phyloP scores from a whole-genome alignment of 2,797 vertebrate genomes.

The Hephaestus fuliginosus region DNA sequence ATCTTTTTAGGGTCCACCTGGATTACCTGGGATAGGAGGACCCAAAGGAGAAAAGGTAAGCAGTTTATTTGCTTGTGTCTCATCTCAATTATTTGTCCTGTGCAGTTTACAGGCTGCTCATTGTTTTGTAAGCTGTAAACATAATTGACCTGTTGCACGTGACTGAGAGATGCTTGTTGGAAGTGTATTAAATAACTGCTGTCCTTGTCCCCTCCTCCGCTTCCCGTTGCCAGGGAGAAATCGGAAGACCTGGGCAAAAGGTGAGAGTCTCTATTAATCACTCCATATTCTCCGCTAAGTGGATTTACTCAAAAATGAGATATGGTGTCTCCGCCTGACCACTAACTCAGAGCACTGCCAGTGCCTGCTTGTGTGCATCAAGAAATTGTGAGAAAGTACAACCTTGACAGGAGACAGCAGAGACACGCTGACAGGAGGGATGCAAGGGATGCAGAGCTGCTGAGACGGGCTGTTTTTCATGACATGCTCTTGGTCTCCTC shows the following conservation, averaged over 20 bases:
- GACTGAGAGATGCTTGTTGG: conserved; percentile 56
- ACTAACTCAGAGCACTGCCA: conserved; percentile 54
- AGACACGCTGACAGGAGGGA: conserved; percentile 45
- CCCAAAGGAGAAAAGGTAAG: conserved; percentile 97
- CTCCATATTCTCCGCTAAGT: conserved; percentile 75
- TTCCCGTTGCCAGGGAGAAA: conserved; percentile 92
- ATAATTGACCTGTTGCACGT: conserved; percentile 58
- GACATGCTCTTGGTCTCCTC: conserved; percentile 42
- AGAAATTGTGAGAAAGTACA: conserved; percentile 65
- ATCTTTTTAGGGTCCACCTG: conserved; percentile 89
- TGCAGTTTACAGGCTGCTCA: conserved; percentile 30
- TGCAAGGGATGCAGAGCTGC: conserved; percentile 55
- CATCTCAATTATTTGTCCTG: conserved; percentile 28
- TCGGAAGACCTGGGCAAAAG: conserved; percentile 98
- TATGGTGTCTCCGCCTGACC: conserved; percentile 52
- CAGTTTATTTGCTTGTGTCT: conserved; percentile 29
- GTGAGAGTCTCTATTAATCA: conserved; percentile 87
- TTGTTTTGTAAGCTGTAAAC: conserved; percentile 46
- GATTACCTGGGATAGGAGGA: conserved; percentile 92
- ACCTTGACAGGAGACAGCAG: conserved; percentile 79
- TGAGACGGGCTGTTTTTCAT: conserved; percentile 56
- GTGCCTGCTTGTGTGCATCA: conserved; percentile 57
- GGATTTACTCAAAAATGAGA: conserved; percentile 81
- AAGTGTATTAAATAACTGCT: conserved; percentile 66
- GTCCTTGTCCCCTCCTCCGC: conserved; percentile 73